phyloP scores from a whole-genome alignment of 2,797 vertebrate genomes.

The Micromesistius poutassou region DNA sequence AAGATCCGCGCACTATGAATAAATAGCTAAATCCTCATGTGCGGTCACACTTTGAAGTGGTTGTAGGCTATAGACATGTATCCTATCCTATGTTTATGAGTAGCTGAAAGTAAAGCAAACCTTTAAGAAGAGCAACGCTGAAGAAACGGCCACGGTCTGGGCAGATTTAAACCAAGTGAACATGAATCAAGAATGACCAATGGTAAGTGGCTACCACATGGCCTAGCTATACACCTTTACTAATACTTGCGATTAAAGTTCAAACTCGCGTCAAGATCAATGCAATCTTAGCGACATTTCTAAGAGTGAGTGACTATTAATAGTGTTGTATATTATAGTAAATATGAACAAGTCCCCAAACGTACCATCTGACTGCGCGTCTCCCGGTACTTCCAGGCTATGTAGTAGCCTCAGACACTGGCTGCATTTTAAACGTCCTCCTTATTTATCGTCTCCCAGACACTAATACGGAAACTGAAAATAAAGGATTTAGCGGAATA shows the following conservation, averaged over 20 bases:
- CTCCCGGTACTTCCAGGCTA: not conserved
- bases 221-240: not conserved
- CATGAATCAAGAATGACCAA: conserved; percentile 76
- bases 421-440: no score
- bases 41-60: no score
- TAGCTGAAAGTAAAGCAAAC: no score
- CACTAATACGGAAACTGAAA: not conserved
- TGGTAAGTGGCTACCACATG: conserved; percentile 57
- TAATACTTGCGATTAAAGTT: not conserved
- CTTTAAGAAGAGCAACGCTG: conserved; percentile 39
- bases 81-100: no score
- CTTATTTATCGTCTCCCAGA: not conserved
- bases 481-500: not conserved
- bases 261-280: no score
- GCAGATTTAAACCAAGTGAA: conserved; percentile 41
- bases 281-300: no score
- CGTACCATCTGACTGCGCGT: not conserved
- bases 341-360: not conserved
- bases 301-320: not conserved
- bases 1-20: no score
- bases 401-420: not conserved
- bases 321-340: not conserved
- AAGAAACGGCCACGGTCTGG: conserved; percentile 16
- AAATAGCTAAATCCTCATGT: no score
- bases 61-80: no score